Evolutionary conservation across 1,140 invertebrate species (phyloP), one percentile per base, ranked within the genome.

Genomic region (Cydia pomonella): DNA sequence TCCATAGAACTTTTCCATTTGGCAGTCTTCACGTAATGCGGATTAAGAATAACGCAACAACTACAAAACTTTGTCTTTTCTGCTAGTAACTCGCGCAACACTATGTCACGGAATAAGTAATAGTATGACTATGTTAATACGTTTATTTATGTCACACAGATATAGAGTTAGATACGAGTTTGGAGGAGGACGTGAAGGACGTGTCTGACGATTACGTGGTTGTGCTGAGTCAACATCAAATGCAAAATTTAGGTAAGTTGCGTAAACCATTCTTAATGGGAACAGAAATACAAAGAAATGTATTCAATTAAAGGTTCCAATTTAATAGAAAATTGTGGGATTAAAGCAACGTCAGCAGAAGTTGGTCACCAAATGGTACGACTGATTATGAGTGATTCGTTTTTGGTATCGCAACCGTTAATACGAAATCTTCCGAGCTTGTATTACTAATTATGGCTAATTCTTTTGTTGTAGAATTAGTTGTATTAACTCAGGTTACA

Each of bases 221-320:
- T 1, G 80, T 86, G 13, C 74, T 86, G 1, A 87, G 84, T 64
- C 84, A 84, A 80, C 86, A 86, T 78, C 84, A 87, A 81, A 85
- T 87, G 86, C 84, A 86, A 73, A 84, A 81, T 33, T 79, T 81
- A 71, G 83, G 84, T 87, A 80, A 76, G 75, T 69, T 41, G 41
- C 41, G 12, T 13, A 16, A 9, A 44, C 13, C 9, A 72, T 53
- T n/a, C n/a, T 18, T n/a, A n/a, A 9, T 16, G 16, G 50, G 18
- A 53, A 53, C 13, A n/a, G 13, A 4, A 53, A 53, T 53, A 21
- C n/a, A 38, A 38, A 38, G 33, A 7, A 7, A 38, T 38, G 1
- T 38, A 9, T 38, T 5, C 10, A 9, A 38, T 10, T 38, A 10
- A 38, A 38, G 33, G 33, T 9, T 38, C 33, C 9, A 38, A 38